Base-by-base conservation (phyloP, 1,140 invertebrate species). In the Megalopta genalis region DNA sequence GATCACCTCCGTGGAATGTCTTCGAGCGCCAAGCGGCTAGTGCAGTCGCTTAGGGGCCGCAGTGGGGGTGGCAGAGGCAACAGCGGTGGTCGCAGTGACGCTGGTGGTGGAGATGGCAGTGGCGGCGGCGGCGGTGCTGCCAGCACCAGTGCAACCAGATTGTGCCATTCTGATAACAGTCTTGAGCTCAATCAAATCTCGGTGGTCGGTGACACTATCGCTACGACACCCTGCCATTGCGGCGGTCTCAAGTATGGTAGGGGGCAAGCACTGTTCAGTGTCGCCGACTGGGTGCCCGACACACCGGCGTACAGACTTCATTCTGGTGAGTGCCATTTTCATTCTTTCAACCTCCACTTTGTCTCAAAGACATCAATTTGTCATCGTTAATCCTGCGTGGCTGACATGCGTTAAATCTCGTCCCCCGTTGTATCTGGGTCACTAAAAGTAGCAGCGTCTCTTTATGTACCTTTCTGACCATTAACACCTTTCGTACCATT, bases 161-260 rank as follows among this genome's bases (percentile, higher is more conserved):
- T 92, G 57, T 93, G 88, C 63, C 90, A 92, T 76, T 92, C 92
- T 81, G 94, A 94, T 84, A 94, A 93, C 81, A 94, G 94, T 74
- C 95, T 96, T 92, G 96, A 96, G 87, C 93, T 96, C 65, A 96
- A 97, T 85, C 96, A 97, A 92, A 96, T 97, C 86, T 95, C 96
- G 49, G 95, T 97, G 79, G 95, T 96, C 65, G 95, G 59, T 27
- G 94, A 95, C 73, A 94, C 95, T 57, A 94, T 94, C 94, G 95
- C 93, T 93, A 95, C 88, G 89, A 93, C 83, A 93, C 95, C 86
- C 88, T 93, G 83, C 85, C 93, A 85, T 83, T 94, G 75, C 93
- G 90, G 70, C 90, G 94, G 27, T 93, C 93, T 88, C 94, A 93
- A 93, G 92, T 93, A 93, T 80, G 91, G 89, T 62, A 92, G 92